Base-by-base conservation (phyloP, 1,140 invertebrate genomes). In the Rhopalosiphum maidis region DNA sequence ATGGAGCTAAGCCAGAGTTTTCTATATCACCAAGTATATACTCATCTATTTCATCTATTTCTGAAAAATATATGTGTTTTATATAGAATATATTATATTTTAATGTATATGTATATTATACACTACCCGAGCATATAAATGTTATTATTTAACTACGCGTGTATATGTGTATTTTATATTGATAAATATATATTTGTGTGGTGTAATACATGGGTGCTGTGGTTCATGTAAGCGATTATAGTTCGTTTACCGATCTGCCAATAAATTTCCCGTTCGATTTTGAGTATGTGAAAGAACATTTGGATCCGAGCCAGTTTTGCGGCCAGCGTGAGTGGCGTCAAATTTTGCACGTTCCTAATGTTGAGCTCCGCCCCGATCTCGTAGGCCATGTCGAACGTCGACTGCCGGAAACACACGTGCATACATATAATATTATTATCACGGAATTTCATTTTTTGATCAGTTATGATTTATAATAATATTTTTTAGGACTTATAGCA, bases 261-360 rank as follows among this genome's bases (percentile, higher is more conserved):
- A 95, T 99, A 99, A 92, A 99, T 98, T 96, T 99, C 98, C 90
- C 99, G 95, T 94, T 99, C 98, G 89, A 99, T 97, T 95, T 99
- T 99, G 94, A 99, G 95, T 94, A 99, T 99, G 94, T 99, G 98
- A 94, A 99, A 98, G 95, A 99, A 99, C 96, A 99, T 97, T 95
- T 99, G 98, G 55, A 98, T 98, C 68, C 98, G 96, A 0, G 98
- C 98, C 94, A 99, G 95, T 95, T 99, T 99, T 1, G 99, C 99
- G 2, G 99, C 97, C 94, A 99, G 95, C 1, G 98, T 99, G 46
- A 99, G 95, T 2, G 99, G 98, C 23, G 99, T 99, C 91, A 99
- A 95, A 94, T 98, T 97, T 94, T 97, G 97, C 8, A 97, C 96
- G 95, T 99, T 99, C 94, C 97, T 96, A 2, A 99, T 96, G 87